These are phyloP conservation scores for Drosophila sucinea DNA, from an alignment of 1,140 invertebrate genomes.

Conservation along the genomic window DNA sequence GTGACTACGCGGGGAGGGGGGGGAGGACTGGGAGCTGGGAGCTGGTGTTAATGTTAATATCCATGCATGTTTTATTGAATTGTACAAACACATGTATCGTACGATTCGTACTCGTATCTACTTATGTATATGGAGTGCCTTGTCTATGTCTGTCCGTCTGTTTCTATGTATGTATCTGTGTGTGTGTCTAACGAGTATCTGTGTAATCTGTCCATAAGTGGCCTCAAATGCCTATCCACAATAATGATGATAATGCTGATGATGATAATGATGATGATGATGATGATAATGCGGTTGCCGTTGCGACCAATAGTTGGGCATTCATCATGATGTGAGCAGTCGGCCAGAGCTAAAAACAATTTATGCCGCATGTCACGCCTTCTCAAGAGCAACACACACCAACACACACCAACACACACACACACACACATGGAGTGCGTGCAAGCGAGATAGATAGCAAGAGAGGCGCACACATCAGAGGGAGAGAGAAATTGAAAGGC, in stretches of 20 bases:
- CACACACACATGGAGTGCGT: background rate
- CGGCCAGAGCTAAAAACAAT: conserved; percentile 38
- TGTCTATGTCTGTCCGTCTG: conserved; percentile 14
- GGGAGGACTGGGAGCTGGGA: background rate
- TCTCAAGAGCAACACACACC: conserved; percentile 1
- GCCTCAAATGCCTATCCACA: conserved; percentile 58
- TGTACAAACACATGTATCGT: conserved; percentile 24
- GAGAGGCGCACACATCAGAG: conserved; percentile 5
- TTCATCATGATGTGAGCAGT: conserved; percentile 36
- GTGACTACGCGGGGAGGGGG: background rate
- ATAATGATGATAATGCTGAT: conserved; percentile 31
- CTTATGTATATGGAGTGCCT: conserved; percentile 19
- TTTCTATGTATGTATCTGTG: conserved; percentile 4
- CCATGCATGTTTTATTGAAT: conserved; percentile 34
- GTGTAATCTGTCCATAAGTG: conserved; percentile 70
- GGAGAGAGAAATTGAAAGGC: conserved; percentile 44
- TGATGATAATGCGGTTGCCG: conserved; percentile 28
- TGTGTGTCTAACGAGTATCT: conserved; percentile 24
- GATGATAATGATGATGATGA: conserved; percentile 45
- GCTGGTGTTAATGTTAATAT: conserved; percentile 32
- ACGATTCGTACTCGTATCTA: conserved; percentile 21
- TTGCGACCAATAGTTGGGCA: conserved; percentile 55
- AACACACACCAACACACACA: no score
- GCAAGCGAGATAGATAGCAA: conserved; percentile 12
- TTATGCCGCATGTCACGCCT: conserved; percentile 59